Base-by-base conservation (phyloP, 2,888 invertebrate genomes). In the Dynastes grantii region DNA sequence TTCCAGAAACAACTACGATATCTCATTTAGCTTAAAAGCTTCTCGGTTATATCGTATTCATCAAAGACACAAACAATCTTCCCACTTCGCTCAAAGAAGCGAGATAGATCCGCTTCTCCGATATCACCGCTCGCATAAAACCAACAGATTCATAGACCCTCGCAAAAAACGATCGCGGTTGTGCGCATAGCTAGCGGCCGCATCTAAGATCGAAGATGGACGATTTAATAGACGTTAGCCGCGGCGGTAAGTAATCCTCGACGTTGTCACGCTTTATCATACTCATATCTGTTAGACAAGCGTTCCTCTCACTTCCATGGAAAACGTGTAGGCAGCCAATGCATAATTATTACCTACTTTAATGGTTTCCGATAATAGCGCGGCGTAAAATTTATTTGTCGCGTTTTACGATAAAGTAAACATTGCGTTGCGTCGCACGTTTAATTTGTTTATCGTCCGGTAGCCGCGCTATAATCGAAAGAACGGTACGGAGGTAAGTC, bases 241-340 rank as follows among this genome's bases (percentile, higher is more conserved):
- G 63, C 32, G 63, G 63, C 29, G 3, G 16, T 45, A 22, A n/a
- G 65, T 67, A 67, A 67, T 67, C 45, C 40, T 67, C 65, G 40
- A 45, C 40, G 37, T 40, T 67, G 65, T 67, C 65, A 67, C 6
- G 40, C 40, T 67, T 67, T 67, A 67, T 67, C 65, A 67, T 67
- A 67, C 27, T 67, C 49, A 67, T 49, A 67, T 67, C 65, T 67
- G 65, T 67, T 67, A 22, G 65, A 40, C 65, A 67, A 67, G 65
- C 45, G 40, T 8, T 40, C 29, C 63, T 29, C 32, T 32, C 63
- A 67, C 40, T 45, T 45, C 40, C 8, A 45, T 11, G 11, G 45
- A 45, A 45, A 45, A 45, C 63, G 37, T 40, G 65, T 67, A 45
- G 65, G 65, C 65, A 40, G 65, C 40, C 65, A 40, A n/a, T 67